Percentiles rank a stretch among this genome's conserved stretches.
Conservation (phyloP, 2,113 vertebrate species). For the Dunckerocampus dactyliophorus region DNA sequence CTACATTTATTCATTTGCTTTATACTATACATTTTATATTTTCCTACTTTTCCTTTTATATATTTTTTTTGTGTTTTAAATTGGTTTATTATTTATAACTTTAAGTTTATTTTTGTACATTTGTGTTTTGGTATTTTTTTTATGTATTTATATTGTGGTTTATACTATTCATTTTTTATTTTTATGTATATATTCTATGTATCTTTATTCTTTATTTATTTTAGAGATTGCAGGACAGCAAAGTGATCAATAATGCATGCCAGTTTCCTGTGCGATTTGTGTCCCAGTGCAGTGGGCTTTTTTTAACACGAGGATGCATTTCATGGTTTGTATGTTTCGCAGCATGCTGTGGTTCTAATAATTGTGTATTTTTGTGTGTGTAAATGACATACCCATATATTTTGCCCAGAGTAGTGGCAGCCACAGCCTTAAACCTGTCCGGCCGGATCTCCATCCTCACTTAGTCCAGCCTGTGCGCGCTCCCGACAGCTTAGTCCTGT, state of each 20-base stretch:
- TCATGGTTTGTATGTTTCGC: too few relatives aligned
- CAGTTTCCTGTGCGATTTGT: conserved; percentile 10
- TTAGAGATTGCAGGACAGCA: not conserved
- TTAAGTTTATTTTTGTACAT: too few relatives aligned
- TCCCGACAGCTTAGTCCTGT: conserved; percentile 47
- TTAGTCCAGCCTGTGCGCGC: conserved; percentile 58
- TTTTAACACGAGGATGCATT: too few relatives aligned
- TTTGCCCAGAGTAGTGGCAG: conserved; percentile 72
- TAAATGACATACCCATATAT: conserved; percentile 67
- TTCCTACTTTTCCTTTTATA: too few relatives aligned
- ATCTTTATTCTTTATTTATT: not conserved
- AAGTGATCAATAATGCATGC: not conserved
- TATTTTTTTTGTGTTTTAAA: too few relatives aligned
- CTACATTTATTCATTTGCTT: too few relatives aligned
- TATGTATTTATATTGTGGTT: not conserved
- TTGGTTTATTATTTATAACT: too few relatives aligned
- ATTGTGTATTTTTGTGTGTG: not conserved
- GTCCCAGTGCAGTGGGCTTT: not conserved
- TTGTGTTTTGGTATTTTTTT: too few relatives aligned
- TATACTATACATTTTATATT: too few relatives aligned
- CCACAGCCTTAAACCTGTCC: conserved; percentile 71
- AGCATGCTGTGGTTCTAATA: not conserved
- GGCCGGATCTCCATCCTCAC: conserved; percentile 74
- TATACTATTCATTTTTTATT: not conserved
- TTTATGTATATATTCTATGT: not conserved